phyloP scores from a whole-genome alignment of 2,113 vertebrate genomes.

The Rhinogobius similis region DNA sequence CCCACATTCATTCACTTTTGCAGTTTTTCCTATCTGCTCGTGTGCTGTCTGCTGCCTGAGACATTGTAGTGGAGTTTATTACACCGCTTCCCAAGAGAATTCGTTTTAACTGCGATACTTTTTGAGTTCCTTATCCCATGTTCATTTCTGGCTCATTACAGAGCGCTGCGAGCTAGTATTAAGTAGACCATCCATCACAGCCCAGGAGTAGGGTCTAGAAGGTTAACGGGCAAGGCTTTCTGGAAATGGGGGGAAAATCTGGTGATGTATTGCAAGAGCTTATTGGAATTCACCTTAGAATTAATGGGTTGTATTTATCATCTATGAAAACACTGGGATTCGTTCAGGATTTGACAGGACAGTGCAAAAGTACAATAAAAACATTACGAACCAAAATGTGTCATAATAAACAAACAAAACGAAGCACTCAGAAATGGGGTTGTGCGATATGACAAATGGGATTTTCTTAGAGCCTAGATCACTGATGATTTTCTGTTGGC shows the following conservation, averaged over 20 bases:
- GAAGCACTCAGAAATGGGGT: not conserved
- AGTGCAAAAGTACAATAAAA: not conserved
- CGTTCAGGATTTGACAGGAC: conserved; percentile 16
- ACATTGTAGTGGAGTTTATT: conserved; percentile 19
- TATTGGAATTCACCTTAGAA: conserved; percentile 62
- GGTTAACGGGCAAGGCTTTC: conserved; percentile 73
- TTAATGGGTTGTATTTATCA: conserved; percentile 76
- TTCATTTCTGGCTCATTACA: conserved; percentile 75
- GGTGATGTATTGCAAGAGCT: conserved; percentile 69
- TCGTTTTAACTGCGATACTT: conserved; percentile 41
- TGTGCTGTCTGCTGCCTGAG: conserved; percentile 9
- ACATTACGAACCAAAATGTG: not conserved
- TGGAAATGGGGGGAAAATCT: conserved; percentile 59
- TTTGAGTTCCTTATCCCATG: conserved; percentile 58
- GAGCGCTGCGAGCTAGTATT: conserved; percentile 61
- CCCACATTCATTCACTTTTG: conserved; percentile 19
- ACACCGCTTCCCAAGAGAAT: conserved; percentile 26
- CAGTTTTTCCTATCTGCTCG: conserved; percentile 12
- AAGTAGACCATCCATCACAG: conserved; percentile 74
- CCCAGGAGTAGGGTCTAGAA: conserved; percentile 67
- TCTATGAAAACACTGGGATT: conserved; percentile 30
- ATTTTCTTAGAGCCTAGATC: not conserved
- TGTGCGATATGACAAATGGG: not conserved
- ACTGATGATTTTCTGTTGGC: not conserved
- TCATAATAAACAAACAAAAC: not conserved